These are phyloP conservation scores for Thermophis baileyi DNA, from an alignment of 2,113 vertebrate species.

Conservation along the genomic window DNA sequence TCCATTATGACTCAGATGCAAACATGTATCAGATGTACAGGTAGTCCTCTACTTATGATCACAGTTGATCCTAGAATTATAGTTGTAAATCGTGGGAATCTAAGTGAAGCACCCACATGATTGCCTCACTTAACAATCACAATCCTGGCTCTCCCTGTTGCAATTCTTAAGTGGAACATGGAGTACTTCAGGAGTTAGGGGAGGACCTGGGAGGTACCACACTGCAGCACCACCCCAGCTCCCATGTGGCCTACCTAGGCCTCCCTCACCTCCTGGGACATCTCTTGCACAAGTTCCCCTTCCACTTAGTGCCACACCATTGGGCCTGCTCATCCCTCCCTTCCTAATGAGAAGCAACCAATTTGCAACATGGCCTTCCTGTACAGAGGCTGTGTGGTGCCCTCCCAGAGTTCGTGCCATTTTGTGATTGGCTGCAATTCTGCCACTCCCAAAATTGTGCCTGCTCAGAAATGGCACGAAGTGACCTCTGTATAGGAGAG, in stretches of 20 bases:
- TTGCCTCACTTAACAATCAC: neutral
- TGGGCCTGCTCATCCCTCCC: neutral
- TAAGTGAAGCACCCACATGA: neutral
- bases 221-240: neutral
- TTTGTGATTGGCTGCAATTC: neutral
- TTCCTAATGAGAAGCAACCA: neutral
- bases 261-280: neutral
- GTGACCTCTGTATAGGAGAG: neutral
- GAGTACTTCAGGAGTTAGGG: neutral
- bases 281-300: neutral
- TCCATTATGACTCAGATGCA: neutral
- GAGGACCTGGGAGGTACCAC: neutral
- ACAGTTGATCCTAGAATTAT: neutral
- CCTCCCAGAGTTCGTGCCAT: neutral
- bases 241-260: neutral
- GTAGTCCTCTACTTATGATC: neutral
- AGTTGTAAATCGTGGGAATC: neutral
- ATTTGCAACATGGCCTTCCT: neutral
- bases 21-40: neutral
- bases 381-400: neutral
- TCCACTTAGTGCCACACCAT: neutral
- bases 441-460: neutral
- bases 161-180: neutral
- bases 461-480: neutral
- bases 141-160: neutral